These are phyloP conservation scores for Leucania comma DNA, from an alignment of 2,888 invertebrate species.

Conservation along the genomic window DNA sequence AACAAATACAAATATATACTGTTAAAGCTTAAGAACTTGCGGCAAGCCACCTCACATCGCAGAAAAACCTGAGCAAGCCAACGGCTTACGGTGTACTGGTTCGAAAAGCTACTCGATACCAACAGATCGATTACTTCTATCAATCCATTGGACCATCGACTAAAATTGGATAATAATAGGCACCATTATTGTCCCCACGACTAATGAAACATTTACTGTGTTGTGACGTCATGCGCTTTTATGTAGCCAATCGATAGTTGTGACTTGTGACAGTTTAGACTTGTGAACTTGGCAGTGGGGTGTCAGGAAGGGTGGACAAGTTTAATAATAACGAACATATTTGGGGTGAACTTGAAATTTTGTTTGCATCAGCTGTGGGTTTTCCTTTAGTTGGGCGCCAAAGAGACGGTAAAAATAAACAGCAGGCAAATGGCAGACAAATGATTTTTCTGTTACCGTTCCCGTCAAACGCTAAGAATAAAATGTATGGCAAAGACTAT, in stretches of 20 bases:
- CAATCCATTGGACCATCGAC: constrained; percentile 72
- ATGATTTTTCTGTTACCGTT: too few species aligned
- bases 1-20: constrained; percentile 29
- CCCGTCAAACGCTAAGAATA: too few species aligned
- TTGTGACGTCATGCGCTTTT: constrained; percentile 76
- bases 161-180: constrained; percentile 83
- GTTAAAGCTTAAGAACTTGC: constrained; percentile 13
- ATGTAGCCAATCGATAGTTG: constrained; percentile 75
- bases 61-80: constrained; percentile 53
- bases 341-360: constrained; percentile 33
- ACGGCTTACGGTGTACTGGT: constrained; percentile 67
- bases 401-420: neutral
- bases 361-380: constrained; percentile 21
- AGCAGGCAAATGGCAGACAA: too few species aligned
- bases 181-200: constrained; percentile 72
- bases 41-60: constrained; percentile 22
- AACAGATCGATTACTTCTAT: constrained; percentile 71
- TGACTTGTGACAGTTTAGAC: constrained; percentile 58
- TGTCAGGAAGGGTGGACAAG: constrained; percentile 26
- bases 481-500: too few species aligned
- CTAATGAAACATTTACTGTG: constrained; percentile 80
- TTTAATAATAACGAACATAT: constrained; percentile 15
- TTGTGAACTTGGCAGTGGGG: constrained; percentile 73
- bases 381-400: neutral
- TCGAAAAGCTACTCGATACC: constrained; percentile 54